A percentile compares a stretch with the other conserved stretches of the same genome.
phyloP scores from a whole-genome alignment of 2,797 vertebrate species.

The Thalassophryne amazonica region DNA sequence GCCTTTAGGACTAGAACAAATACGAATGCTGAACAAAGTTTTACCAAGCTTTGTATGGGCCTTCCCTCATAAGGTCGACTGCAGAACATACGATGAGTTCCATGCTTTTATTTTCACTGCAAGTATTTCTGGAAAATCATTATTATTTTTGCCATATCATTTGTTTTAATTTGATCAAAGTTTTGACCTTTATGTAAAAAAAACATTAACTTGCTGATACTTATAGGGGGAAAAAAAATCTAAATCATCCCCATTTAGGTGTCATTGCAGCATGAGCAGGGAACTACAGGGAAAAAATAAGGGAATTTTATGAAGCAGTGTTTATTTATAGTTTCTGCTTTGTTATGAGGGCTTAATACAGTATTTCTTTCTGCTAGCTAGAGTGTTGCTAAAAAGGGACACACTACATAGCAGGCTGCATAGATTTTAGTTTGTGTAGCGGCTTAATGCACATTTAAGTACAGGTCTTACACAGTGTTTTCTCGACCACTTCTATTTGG shows the following conservation, averaged over 20 bases:
- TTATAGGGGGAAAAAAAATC: constrained; percentile 55
- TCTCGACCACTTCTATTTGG: constrained; percentile 77
- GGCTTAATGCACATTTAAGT: constrained; percentile 66
- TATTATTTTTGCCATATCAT: constrained; percentile 66
- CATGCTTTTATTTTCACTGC: constrained; percentile 77
- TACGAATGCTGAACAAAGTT: constrained; percentile 64
- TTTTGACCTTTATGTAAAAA: too few relatives aligned
- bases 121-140: constrained; percentile 63
- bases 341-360: constrained; percentile 61
- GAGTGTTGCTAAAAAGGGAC: constrained; percentile 42
- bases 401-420: constrained; percentile 47
- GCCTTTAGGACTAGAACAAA: constrained; percentile 84
- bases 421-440: constrained; percentile 43
- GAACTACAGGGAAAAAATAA: constrained; percentile 63
- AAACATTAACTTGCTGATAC: too few relatives aligned
- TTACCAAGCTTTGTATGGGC: constrained; percentile 53
- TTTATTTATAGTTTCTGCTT: constrained; percentile 67
- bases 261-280: constrained; percentile 59
- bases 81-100: constrained; percentile 80
- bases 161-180: constrained; percentile 65
- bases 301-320: constrained; percentile 68
- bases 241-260: constrained; percentile 44
- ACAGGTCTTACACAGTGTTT: constrained; percentile 74
- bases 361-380: constrained; percentile 59
- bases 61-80: constrained; percentile 57